A percentile compares a stretch with the other conserved stretches of the same genome.
These are phyloP conservation scores for Cistogaster globosa DNA, from an alignment of 2,888 invertebrate genomes.

Conservation along the genomic window DNA sequence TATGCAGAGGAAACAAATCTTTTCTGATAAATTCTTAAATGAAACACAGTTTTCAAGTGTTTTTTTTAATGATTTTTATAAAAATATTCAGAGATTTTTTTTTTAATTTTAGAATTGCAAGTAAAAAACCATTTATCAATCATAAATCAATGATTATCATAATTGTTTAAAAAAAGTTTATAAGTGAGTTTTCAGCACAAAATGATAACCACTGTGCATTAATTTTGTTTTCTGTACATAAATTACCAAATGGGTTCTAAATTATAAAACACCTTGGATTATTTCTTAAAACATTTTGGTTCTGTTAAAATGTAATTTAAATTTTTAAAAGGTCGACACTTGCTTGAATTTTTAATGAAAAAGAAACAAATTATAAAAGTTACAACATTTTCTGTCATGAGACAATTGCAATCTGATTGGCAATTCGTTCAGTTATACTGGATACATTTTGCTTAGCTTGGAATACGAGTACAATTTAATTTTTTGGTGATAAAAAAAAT, in stretches of 20 bases:
- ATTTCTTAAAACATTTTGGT: background rate
- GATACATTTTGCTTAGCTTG: conserved; percentile 48
- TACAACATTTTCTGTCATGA: conserved; percentile 64
- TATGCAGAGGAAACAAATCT: no score
- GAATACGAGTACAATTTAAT: conserved; percentile 44
- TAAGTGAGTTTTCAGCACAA: no score
- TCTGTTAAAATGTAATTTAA: conserved; percentile 51
- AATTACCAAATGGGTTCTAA: background rate
- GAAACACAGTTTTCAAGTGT: no score
- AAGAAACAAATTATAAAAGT: conserved; percentile 75
- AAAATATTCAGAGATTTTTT: no score
- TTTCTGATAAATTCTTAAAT: no score
- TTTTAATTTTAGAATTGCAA: no score
- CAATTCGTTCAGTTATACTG: conserved; percentile 76
- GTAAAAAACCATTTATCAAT: no score
- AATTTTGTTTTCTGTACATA: background rate
- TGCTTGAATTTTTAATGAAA: conserved; percentile 76
- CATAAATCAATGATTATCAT: no score
- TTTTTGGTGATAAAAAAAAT: background rate
- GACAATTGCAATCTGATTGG: conserved; percentile 79
- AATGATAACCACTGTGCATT: no score
- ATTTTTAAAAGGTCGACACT: conserved; percentile 15
- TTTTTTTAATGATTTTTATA: no score
- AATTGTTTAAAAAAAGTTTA: no score
- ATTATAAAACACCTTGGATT: background rate